phyloP scores from a whole-genome alignment of 2,888 invertebrate species.

The Pilophorus perplexus region DNA sequence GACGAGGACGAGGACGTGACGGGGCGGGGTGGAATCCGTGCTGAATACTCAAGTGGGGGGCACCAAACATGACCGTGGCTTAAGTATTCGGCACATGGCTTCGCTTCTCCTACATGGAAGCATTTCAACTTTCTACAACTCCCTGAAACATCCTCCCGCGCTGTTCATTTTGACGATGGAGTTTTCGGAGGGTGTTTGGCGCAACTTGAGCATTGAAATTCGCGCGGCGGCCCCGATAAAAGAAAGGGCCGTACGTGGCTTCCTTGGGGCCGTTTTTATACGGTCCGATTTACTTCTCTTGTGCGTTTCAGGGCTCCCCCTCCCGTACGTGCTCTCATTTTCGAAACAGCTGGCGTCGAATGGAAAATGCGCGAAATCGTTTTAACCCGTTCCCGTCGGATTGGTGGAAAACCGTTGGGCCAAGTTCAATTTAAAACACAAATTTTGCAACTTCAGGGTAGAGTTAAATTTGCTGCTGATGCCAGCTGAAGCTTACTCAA shows the following conservation, averaged over 20 bases:
- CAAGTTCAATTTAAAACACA: too few species aligned
- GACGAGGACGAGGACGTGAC: not conserved
- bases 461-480: too few species aligned
- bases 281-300: slow-evolving; percentile 12
- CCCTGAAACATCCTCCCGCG: not conserved
- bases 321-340: slow-evolving; percentile 5
- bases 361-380: too few species aligned
- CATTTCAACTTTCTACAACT: slow-evolving; percentile 10
- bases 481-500: too few species aligned
- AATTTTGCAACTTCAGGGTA: too few species aligned
- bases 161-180: not conserved
- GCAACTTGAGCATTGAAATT: slow-evolving; percentile 7
- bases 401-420: too few species aligned
- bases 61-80: slow-evolving; percentile 7
- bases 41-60: slow-evolving; percentile 1
- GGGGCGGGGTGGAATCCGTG: not conserved
- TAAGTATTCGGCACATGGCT: slow-evolving; percentile 14
- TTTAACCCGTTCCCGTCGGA: too few species aligned
- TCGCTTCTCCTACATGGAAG: slow-evolving; percentile 6
- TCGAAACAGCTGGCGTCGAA: not conserved
- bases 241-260: slow-evolving; percentile 11
- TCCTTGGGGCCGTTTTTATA: slow-evolving; percentile 18
- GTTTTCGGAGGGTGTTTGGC: not conserved
- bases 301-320: too few species aligned
- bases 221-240: slow-evolving; percentile 2